Evolutionary conservation across 2,113 vertebrate genomes (phyloP).

Genomic region (Empidonax alnorum): DNA sequence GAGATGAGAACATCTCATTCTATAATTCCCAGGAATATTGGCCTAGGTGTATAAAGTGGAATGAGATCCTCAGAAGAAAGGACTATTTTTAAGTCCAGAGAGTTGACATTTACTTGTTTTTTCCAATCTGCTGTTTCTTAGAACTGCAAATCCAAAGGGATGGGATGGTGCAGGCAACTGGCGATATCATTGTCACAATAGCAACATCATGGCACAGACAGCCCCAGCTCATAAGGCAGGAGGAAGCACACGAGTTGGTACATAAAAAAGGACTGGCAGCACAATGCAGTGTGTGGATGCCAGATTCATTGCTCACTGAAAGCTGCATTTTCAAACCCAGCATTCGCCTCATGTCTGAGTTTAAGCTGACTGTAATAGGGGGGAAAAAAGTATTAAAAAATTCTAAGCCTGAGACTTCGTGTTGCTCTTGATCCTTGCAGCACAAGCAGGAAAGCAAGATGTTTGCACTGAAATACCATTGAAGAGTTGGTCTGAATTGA

Average conservation of each 20-base stretch:
- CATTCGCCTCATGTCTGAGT: slow-evolving; percentile 24
- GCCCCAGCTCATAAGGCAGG: slow-evolving; percentile 24
- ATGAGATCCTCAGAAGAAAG: background rate
- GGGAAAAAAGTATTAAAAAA: background rate
- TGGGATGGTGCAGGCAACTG: slow-evolving; percentile 35
- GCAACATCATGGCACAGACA: slow-evolving; percentile 24
- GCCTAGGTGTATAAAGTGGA: background rate
- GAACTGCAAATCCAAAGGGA: slow-evolving; percentile 25
- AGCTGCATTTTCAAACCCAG: slow-evolving; percentile 42
- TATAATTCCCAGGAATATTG: background rate
- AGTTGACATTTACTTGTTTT: slow-evolving; percentile 57
- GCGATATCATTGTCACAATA: slow-evolving; percentile 26
- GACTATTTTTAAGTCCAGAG: slow-evolving; percentile 30
- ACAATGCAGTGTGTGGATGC: slow-evolving; percentile 16
- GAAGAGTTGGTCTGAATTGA: background rate
- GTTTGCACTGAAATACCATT: background rate
- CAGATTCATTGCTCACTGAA: slow-evolving; percentile 46
- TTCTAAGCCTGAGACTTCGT: background rate
- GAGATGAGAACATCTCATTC: background rate
- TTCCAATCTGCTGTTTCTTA: slow-evolving; percentile 53
- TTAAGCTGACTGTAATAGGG: background rate
- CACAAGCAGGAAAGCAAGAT: background rate
- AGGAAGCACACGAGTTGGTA: slow-evolving; percentile 43
- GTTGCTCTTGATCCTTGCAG: background rate
- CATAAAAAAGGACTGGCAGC: slow-evolving; percentile 64